Evolutionary conservation across 2,113 vertebrate species (phyloP).

Genomic region (Salvator merianae): DNA sequence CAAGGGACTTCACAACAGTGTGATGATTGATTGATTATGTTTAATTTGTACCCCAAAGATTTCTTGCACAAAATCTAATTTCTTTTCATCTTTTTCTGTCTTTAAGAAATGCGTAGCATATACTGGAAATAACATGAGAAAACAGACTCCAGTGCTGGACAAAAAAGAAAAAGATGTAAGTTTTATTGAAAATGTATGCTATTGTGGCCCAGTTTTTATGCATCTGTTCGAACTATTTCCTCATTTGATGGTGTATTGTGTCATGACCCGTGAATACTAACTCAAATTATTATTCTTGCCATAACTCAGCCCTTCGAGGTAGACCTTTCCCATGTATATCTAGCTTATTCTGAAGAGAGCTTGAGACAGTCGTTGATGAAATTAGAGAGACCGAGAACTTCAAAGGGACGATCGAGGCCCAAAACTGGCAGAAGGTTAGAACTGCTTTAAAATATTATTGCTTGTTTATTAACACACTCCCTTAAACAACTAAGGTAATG

Average conservation of each 20-base stretch:
- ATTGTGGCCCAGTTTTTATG: neutral
- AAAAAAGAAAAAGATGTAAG: slow-evolving; percentile 99
- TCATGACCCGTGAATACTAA: neutral
- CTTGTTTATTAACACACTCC: neutral
- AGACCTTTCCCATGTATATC: slow-evolving; percentile 94
- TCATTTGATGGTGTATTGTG: neutral
- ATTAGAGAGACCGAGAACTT: slow-evolving; percentile 90
- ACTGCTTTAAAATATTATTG: neutral
- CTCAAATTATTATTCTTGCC: slow-evolving; percentile 3
- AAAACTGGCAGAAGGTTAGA: slow-evolving; percentile 92
- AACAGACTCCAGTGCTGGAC: slow-evolving; percentile 92
- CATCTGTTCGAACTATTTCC: neutral
- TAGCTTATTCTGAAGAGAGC: slow-evolving; percentile 97
- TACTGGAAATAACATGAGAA: slow-evolving; percentile 98
- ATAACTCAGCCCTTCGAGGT: slow-evolving; percentile 91
- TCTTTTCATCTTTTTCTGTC: slow-evolving; percentile 26
- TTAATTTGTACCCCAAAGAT: no score
- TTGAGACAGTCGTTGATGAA: slow-evolving; percentile 95
- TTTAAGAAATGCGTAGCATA: slow-evolving; percentile 97
- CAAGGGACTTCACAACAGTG: neutral
- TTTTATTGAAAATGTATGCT: neutral
- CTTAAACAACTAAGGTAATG: no score
- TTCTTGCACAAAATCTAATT: neutral
- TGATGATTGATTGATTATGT: no score
- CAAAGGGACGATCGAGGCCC: slow-evolving; percentile 91